Conservation (phyloP, 2,888 invertebrate genomes). For the Sarcophaga rosellei region DNA sequence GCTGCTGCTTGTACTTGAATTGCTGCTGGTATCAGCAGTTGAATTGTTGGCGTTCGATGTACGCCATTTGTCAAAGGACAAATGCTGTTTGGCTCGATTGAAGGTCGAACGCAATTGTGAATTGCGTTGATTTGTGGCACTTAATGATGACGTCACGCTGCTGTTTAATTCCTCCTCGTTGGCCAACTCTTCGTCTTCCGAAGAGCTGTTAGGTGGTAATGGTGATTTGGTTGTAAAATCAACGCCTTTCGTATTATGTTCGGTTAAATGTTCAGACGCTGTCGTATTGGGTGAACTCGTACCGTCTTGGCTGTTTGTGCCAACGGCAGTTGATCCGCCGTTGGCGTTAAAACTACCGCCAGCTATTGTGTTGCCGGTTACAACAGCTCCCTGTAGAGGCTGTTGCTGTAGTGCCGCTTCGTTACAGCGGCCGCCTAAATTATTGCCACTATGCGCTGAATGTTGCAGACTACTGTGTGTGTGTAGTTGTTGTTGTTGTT, state of each 20-base stretch:
- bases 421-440: conserved; percentile 68
- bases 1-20: conserved; percentile 57
- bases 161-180: conserved; percentile 78
- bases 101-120: conserved; percentile 90
- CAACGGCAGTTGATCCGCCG: conserved; percentile 76
- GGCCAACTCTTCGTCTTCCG: conserved; percentile 85
- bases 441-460: conserved; percentile 67
- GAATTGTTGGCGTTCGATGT: conserved; percentile 80
- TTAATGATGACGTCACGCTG: conserved; percentile 77
- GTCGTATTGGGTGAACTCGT: conserved; percentile 69
- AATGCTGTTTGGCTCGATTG: conserved; percentile 90
- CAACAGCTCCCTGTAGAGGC: conserved; percentile 63
- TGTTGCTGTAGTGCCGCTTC: conserved; percentile 64
- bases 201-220: conserved; percentile 80
- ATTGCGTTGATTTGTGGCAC: conserved; percentile 83
- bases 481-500: conserved; percentile 51
- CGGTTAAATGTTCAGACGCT: conserved; percentile 76
- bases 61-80: conserved; percentile 89
- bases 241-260: conserved; percentile 75
- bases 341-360: conserved; percentile 79
- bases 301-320: conserved; percentile 66
- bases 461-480: conserved; percentile 61
- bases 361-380: conserved; percentile 77
- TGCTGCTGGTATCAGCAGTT: conserved; percentile 63
- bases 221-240: conserved; percentile 80